These are phyloP conservation scores for Melanaphis sacchari DNA, from an alignment of 1,140 invertebrate species.

Conservation along the genomic window DNA sequence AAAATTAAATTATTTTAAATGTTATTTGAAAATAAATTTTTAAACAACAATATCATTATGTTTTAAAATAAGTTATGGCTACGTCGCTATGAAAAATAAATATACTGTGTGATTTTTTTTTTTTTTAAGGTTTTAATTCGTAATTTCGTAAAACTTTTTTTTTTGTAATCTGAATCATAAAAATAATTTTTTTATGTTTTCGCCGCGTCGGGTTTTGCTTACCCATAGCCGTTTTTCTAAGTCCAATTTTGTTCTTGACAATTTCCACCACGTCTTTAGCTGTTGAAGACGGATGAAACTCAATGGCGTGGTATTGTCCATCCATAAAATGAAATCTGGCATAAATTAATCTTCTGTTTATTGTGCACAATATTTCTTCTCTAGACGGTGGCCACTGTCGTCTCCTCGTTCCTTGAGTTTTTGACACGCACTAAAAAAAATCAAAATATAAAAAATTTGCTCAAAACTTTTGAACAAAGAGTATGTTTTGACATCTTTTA, in stretches of 20 bases:
- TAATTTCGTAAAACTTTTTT: neutral
- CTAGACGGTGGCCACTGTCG: slow-evolving; percentile 91
- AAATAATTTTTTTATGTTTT: neutral
- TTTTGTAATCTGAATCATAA: neutral
- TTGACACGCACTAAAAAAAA: slow-evolving; percentile 74
- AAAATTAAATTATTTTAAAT: too few species aligned
- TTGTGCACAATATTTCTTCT: slow-evolving; percentile 92
- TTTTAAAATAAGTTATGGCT: too few species aligned
- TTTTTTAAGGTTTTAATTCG: too few species aligned
- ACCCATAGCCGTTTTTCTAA: slow-evolving; percentile 81
- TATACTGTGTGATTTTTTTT: too few species aligned
- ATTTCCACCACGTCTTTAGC: slow-evolving; percentile 89
- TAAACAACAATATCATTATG: too few species aligned
- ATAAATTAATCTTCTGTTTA: slow-evolving; percentile 88
- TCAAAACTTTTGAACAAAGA: too few species aligned
- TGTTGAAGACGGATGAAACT: slow-evolving; percentile 93
- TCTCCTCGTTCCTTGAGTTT: slow-evolving; percentile 84
- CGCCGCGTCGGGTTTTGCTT: slow-evolving; percentile 10
- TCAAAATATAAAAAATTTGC: neutral
- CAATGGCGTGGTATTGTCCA: slow-evolving; percentile 91
- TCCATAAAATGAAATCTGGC: slow-evolving; percentile 93
- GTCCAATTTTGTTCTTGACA: slow-evolving; percentile 90
- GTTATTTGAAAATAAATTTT: neutral
- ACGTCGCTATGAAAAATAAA: too few species aligned
- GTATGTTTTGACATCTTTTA: neutral